phyloP scores from a whole-genome alignment of 2,797 vertebrate species.

The Gila robusta region DNA sequence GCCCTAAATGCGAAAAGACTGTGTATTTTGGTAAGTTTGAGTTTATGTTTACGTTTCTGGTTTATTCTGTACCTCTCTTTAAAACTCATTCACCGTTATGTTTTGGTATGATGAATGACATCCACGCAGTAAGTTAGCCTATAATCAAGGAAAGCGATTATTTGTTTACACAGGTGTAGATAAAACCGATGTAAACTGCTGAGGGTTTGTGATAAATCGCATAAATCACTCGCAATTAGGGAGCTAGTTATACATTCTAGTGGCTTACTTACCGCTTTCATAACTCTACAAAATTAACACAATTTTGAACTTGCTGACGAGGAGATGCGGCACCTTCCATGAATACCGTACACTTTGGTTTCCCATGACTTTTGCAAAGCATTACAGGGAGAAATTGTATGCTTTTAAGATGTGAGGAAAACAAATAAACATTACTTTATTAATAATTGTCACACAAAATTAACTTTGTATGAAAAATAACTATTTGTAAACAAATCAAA shows the following conservation, averaged over 20 bases:
- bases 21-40: conserved; percentile 93
- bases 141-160: not conserved
- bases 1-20: conserved; percentile 96
- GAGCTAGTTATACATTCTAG: not conserved
- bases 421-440: not conserved
- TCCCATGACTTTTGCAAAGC: not conserved
- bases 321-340: not conserved
- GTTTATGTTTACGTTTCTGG: not conserved
- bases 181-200: not conserved
- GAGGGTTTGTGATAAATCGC: not conserved
- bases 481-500: not conserved
- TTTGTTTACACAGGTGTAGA: conserved; percentile 11
- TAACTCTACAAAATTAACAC: not conserved
- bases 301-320: not conserved
- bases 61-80: not conserved
- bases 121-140: not conserved
- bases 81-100: not conserved
- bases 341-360: not conserved
- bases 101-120: not conserved
- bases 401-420: not conserved
- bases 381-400: not conserved
- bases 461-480: not conserved
- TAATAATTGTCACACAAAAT: not conserved
- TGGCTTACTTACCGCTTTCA: not conserved
- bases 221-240: not conserved